These are phyloP conservation scores for Rhagophthalmus giganteus DNA, from an alignment of 2,888 invertebrate species.

Conservation along the genomic window DNA sequence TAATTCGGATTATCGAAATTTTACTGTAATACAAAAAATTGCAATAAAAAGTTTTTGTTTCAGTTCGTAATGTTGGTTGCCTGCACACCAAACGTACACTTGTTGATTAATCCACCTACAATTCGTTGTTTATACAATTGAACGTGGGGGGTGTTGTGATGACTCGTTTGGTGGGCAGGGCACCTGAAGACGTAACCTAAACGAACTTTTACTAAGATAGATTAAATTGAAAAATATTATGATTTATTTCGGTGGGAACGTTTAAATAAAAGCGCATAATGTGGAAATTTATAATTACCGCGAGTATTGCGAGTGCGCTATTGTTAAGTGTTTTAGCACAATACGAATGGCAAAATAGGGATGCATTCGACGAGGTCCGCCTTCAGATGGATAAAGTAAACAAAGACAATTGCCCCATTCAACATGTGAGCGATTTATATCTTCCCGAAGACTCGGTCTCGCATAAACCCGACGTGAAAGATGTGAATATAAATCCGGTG, in stretches of 20 bases:
- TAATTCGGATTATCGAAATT: too few relatives aligned
- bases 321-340: constrained; percentile 69
- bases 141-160: constrained; percentile 19
- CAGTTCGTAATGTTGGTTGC: constrained; percentile 2
- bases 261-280: too few relatives aligned
- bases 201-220: not conserved
- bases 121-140: constrained; percentile 12
- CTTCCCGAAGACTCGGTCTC: constrained; percentile 84
- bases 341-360: constrained; percentile 90
- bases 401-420: constrained; percentile 86
- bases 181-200: constrained; percentile 7
- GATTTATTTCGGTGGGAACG: too few relatives aligned
- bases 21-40: too few relatives aligned
- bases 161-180: constrained; percentile 32
- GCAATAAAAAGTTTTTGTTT: not conserved
- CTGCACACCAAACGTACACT: constrained; percentile 11
- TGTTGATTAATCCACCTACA: constrained; percentile 27
- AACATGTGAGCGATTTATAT: constrained; percentile 80
- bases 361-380: constrained; percentile 87
- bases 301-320: constrained; percentile 31
- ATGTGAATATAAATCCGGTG: constrained; percentile 90
- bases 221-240: not conserved
- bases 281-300: constrained; percentile 9
- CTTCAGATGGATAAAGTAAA: constrained; percentile 81
- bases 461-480: constrained; percentile 90